Percentiles rank a stretch among this genome's conserved stretches.
Evolutionary conservation across 2,797 vertebrate genomes (phyloP).

Genomic region (Leptatherina wallacei): DNA sequence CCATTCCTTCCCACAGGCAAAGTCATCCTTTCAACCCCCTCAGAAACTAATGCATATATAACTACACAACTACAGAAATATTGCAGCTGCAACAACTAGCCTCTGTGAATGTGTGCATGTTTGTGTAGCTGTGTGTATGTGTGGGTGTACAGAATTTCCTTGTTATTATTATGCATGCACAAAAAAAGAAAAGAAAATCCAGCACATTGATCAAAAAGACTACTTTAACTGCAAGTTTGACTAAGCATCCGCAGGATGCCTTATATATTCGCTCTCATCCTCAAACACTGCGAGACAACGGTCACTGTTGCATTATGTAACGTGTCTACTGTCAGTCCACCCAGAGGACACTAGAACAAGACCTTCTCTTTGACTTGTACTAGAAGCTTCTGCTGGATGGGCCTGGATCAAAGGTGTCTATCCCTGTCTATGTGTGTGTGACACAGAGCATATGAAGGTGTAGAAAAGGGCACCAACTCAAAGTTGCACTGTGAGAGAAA

Average conservation of each 20-base stretch:
- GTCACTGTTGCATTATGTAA: slow-evolving; percentile 78
- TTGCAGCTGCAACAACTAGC: slow-evolving; percentile 61
- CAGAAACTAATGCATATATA: slow-evolving; percentile 81
- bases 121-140: slow-evolving; percentile 16
- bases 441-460: slow-evolving; percentile 42
- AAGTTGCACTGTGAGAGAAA: slow-evolving; percentile 64
- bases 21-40: slow-evolving; percentile 81
- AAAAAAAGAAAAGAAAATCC: background rate
- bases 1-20: slow-evolving; percentile 83
- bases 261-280: slow-evolving; percentile 58
- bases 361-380: slow-evolving; percentile 57
- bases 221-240: slow-evolving; percentile 43
- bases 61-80: slow-evolving; percentile 68
- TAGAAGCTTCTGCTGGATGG: slow-evolving; percentile 53
- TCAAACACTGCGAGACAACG: slow-evolving; percentile 58
- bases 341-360: slow-evolving; percentile 50
- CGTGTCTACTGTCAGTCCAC: slow-evolving; percentile 69
- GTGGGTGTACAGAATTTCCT: slow-evolving; percentile 16
- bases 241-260: slow-evolving; percentile 41
- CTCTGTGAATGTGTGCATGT: slow-evolving; percentile 30
- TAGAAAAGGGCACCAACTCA: slow-evolving; percentile 72
- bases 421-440: slow-evolving; percentile 26
- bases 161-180: slow-evolving; percentile 47
- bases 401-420: slow-evolving; percentile 58
- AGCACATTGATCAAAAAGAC: slow-evolving; percentile 38